Conservation (phyloP, 2,113 vertebrate species). For the Vombatus ursinus region DNA sequence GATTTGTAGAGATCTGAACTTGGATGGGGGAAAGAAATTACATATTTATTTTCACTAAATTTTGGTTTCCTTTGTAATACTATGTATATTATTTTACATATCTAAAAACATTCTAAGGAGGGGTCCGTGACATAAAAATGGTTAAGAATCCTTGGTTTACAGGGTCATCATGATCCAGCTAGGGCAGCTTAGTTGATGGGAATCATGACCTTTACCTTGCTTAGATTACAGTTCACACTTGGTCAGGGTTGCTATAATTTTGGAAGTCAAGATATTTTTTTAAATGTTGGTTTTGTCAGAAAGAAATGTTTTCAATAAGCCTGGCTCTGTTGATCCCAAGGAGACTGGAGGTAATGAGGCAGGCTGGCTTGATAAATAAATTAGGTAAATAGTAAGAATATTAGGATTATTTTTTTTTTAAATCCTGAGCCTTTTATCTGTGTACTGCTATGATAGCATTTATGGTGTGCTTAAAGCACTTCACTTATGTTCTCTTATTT, state of each 20-base stretch:
- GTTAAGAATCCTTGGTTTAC: background rate
- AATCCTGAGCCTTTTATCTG: background rate
- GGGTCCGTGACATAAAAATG: background rate
- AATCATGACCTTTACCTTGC: background rate
- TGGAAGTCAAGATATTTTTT: background rate
- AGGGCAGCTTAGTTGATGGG: background rate
- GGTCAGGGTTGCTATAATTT: background rate
- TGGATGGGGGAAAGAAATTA: background rate
- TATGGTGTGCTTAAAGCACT: background rate
- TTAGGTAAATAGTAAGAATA: background rate
- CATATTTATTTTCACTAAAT: background rate
- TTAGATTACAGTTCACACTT: background rate
- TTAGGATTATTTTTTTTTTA: background rate
- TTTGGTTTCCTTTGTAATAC: background rate
- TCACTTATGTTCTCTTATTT: background rate
- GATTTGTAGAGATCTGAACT: background rate
- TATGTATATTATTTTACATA: background rate
- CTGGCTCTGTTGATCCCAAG: background rate
- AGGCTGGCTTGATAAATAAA: background rate
- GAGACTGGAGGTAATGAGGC: background rate
- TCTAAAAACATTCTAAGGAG: background rate
- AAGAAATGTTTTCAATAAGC: background rate
- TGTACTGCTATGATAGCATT: background rate
- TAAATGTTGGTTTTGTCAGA: background rate
- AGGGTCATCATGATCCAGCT: background rate